Evolutionary conservation across 2,888 invertebrate genomes (phyloP).

Genomic region (Gymnocheta viridis): DNA sequence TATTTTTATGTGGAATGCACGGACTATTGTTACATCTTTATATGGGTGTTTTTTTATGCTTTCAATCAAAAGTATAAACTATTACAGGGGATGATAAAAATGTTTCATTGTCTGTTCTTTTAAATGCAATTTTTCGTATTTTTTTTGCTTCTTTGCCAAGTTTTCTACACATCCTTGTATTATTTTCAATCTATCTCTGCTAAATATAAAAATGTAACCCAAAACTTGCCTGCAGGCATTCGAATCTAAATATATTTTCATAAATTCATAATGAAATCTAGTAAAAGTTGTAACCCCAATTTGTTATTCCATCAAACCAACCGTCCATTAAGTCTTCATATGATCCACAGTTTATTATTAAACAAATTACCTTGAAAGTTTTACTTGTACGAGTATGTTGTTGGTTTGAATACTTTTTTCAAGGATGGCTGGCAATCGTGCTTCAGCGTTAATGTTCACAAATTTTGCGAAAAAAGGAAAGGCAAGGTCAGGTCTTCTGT

Average conservation of each 20-base stretch:
- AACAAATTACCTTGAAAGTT: conserved; percentile 43
- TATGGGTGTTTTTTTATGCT: conserved; percentile 17
- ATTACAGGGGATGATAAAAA: conserved; percentile 65
- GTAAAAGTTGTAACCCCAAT: conserved; percentile 63
- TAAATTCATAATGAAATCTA: conserved; percentile 82
- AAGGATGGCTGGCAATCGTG: not conserved
- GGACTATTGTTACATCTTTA: conserved; percentile 52
- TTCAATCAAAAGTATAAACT: conserved; percentile 30
- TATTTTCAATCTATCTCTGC: conserved; percentile 5
- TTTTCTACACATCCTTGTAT: conserved; percentile 41
- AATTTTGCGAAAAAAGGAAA: no score
- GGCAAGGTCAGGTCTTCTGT: no score
- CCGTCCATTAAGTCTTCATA: conserved; percentile 10
- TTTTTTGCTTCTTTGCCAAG: conserved; percentile 37
- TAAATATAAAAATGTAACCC: conserved; percentile 75
- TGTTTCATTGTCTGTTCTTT: conserved; percentile 37
- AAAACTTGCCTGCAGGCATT: conserved; percentile 81
- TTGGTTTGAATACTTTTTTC: not conserved
- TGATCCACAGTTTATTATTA: conserved; percentile 47
- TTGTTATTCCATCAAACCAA: conserved; percentile 15
- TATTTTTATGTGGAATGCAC: conserved; percentile 10
- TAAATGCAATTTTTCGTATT: conserved; percentile 23
- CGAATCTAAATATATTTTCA: conserved; percentile 77
- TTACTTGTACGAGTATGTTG: not conserved
- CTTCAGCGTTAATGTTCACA: not conserved